Conservation (phyloP, 2,888 invertebrate genomes). For the Nephrocerus scutellatus region DNA sequence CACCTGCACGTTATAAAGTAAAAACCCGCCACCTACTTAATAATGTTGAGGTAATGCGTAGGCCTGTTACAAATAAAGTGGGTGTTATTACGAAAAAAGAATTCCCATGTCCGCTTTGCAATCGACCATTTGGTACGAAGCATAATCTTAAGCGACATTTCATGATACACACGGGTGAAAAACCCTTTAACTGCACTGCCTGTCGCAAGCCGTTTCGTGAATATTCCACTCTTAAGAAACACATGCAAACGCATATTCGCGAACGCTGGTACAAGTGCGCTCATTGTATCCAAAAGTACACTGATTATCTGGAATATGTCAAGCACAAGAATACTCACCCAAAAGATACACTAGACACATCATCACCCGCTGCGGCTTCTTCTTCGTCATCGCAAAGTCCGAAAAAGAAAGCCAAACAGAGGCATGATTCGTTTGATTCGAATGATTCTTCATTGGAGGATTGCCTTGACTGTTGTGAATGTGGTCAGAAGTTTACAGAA, state of each 20-base stretch:
- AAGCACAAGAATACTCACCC: constrained; percentile 37
- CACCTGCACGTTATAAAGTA: neutral
- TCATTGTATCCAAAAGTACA: constrained; percentile 36
- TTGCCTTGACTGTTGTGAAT: constrained; percentile 42
- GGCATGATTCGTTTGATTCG: constrained; percentile 22
- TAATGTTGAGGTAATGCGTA: too few relatives aligned
- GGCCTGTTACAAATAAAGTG: too few relatives aligned
- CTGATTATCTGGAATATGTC: constrained; percentile 40
- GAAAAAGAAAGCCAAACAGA: constrained; percentile 15
- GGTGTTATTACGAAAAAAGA: constrained; percentile 30
- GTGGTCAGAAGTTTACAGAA: constrained; percentile 37
- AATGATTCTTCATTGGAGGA: constrained; percentile 33
- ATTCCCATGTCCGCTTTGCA: constrained; percentile 43
- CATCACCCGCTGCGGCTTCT: too few relatives aligned
- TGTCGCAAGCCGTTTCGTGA: constrained; percentile 45
- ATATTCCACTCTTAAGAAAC: constrained; percentile 44
- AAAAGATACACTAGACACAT: too few relatives aligned
- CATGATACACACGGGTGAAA: constrained; percentile 47
- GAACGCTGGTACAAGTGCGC: constrained; percentile 44
- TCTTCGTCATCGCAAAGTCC: constrained; percentile 5
- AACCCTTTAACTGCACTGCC: constrained; percentile 41
- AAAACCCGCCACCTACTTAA: too few relatives aligned
- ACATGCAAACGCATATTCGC: constrained; percentile 42
- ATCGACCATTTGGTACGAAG: constrained; percentile 43
- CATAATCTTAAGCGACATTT: constrained; percentile 46